Conservation (phyloP, 2,888 invertebrate genomes). For the Tridacna gigas region DNA sequence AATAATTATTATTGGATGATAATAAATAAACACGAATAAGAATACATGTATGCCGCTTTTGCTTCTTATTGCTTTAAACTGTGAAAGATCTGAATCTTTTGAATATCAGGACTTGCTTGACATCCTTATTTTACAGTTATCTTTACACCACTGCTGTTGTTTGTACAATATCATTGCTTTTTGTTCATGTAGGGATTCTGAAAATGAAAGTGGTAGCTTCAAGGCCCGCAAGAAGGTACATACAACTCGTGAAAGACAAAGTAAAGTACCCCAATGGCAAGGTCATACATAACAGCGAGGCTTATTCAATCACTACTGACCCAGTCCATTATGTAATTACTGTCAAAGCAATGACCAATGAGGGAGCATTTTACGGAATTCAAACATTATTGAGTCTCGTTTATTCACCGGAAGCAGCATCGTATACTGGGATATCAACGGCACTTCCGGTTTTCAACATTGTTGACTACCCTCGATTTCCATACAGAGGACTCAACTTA, state of each 20-base stretch:
- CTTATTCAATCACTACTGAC: slow-evolving; percentile 69
- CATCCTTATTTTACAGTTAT: no score
- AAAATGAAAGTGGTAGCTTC: slow-evolving; percentile 45
- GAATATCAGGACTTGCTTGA: no score
- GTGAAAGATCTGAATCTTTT: no score
- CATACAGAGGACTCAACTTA: slow-evolving; percentile 81
- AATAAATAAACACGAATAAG: no score
- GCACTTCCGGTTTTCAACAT: slow-evolving; percentile 65
- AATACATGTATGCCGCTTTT: no score
- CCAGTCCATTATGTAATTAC: slow-evolving; percentile 59
- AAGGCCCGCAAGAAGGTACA: slow-evolving; percentile 34
- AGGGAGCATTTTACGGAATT: slow-evolving; percentile 77
- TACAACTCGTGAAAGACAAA: slow-evolving; percentile 33
- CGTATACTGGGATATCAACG: slow-evolving; percentile 27
- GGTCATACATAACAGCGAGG: slow-evolving; percentile 59
- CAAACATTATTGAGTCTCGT: slow-evolving; percentile 72
- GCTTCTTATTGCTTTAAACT: no score
- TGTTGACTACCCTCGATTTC: slow-evolving; percentile 76
- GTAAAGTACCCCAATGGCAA: slow-evolving; percentile 40
- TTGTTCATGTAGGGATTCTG: slow-evolving; percentile 33
- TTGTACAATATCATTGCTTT: no score
- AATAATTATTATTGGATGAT: no score
- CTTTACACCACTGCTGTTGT: no score
- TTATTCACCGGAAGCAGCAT: slow-evolving; percentile 28
- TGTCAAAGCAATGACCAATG: slow-evolving; percentile 63